Evolutionary conservation across 2,113 vertebrate species (phyloP), one percentile per base, ranked within the genome.

Genomic region (Pomatorhinus ruficollis): DNA sequence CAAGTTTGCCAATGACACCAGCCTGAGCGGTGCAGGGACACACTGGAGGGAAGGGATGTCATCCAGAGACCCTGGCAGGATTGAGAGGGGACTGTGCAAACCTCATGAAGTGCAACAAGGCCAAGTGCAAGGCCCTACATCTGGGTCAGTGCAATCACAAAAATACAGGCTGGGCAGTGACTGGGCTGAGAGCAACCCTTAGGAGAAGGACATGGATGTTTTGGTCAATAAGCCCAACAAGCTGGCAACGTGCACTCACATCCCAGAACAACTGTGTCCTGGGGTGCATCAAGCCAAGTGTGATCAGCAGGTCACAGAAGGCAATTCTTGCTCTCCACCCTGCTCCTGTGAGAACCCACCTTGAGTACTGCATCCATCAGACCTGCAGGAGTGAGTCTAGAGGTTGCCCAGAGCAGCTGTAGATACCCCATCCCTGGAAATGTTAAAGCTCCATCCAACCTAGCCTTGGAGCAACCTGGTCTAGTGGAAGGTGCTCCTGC

Each of bases 21-120:
- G 7, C 42, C 49, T 71, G 35, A 6, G 66, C 19, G 57, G 20
- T 30, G 47, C 40, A 40, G 56, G n/a, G 16, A 12, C 30, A 50
- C 8, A 0, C 35, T 66, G 52, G 5, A 77, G 17, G 44, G 31
- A 25, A 77, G 52, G 31, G 39, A 45, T 52, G 45, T 17, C 45
- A 45, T 23, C 18, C 83, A 87, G 22, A 60, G 45, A 60, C 33
- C 3, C 2, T 3, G 33, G 49, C 14, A 44, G 22, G 44, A 0
- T 56, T 1, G 1, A 42, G 50, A 57, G 42, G 27, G 37, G 23
- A 52, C 33, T n/a, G 23, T 22, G 23, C 20, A 23, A 60, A 45
- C 13, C 11, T 53, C 1, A 0, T 9, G 0, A 39, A 5, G 3
- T 4, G 66, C 33, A 50, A 30, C 8, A 64, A 59, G 33, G 13